These are phyloP conservation scores for Conus ventricosus DNA, from an alignment of 1,140 invertebrate genomes.

Conservation along the genomic window DNA sequence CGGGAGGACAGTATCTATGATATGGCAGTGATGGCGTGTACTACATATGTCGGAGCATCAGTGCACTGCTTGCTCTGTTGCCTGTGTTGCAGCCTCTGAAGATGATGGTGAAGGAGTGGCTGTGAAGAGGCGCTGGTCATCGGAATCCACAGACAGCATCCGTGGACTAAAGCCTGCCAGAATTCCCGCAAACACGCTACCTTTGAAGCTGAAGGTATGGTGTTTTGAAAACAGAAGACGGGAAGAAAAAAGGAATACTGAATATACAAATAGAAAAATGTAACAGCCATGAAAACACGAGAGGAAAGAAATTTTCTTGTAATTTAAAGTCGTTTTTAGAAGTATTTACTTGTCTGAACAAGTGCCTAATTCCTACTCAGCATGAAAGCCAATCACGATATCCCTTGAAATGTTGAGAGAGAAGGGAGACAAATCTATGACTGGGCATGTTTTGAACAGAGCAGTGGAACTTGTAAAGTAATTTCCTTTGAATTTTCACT, in stretches of 20 bases:
- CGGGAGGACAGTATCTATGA: no score
- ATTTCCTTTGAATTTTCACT: no score
- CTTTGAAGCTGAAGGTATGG: constrained; percentile 64
- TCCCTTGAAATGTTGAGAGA: not conserved
- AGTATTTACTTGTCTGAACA: not conserved
- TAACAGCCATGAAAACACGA: not conserved
- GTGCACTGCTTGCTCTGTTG: no score
- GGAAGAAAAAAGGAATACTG: not conserved
- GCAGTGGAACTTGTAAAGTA: no score
- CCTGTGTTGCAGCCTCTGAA: constrained; percentile 43
- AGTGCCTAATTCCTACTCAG: no score
- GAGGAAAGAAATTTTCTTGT: not conserved
- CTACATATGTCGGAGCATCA: no score
- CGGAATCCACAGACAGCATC: constrained; percentile 68
- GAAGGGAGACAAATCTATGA: no score
- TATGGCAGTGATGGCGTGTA: no score
- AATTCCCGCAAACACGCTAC: constrained; percentile 54
- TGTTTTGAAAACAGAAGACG: constrained; percentile 64
- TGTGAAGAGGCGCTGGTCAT: constrained; percentile 70
- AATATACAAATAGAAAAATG: no score
- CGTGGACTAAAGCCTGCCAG: constrained; percentile 48
- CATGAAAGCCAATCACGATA: constrained; percentile 46
- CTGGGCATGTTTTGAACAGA: no score
- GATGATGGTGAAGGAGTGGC: constrained; percentile 50
- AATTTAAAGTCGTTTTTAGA: not conserved